These are phyloP conservation scores for Diarsia rubi DNA, from an alignment of 2,888 invertebrate genomes.

Conservation along the genomic window DNA sequence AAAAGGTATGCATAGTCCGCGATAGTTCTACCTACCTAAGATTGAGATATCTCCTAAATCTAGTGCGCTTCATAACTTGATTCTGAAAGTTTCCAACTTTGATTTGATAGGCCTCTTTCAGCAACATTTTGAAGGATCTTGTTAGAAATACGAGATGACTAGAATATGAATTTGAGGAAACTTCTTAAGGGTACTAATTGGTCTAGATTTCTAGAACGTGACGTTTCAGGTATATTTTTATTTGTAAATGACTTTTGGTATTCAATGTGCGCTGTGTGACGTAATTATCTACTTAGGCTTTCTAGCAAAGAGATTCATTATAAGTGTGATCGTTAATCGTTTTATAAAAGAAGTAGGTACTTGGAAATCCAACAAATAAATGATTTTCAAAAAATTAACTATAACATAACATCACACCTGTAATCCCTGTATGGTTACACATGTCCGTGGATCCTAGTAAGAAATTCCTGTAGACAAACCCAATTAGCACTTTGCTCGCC, in stretches of 20 bases:
- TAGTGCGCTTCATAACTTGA: slow-evolving; percentile 29
- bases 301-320: neutral
- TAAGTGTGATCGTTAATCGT: neutral
- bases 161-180: slow-evolving; percentile 44
- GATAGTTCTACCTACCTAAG: neutral
- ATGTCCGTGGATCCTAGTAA: too few relatives aligned
- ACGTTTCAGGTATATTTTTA: neutral
- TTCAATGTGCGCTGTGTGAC: neutral
- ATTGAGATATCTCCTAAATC: slow-evolving; percentile 33
- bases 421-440: neutral
- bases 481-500: too few relatives aligned
- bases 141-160: slow-evolving; percentile 34
- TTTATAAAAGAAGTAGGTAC: neutral
- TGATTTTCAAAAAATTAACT: neutral
- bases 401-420: neutral
- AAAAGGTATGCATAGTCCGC: neutral
- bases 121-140: slow-evolving; percentile 6
- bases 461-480: too few relatives aligned
- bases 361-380: neutral
- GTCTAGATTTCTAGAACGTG: slow-evolving; percentile 16
- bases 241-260: neutral
- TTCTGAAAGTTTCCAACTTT: slow-evolving; percentile 44
- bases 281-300: neutral
- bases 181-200: slow-evolving; percentile 31
- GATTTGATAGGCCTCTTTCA: slow-evolving; percentile 48